Evolutionary conservation across 2,888 invertebrate species (phyloP).

Genomic region (Latrodectus elegans): DNA sequence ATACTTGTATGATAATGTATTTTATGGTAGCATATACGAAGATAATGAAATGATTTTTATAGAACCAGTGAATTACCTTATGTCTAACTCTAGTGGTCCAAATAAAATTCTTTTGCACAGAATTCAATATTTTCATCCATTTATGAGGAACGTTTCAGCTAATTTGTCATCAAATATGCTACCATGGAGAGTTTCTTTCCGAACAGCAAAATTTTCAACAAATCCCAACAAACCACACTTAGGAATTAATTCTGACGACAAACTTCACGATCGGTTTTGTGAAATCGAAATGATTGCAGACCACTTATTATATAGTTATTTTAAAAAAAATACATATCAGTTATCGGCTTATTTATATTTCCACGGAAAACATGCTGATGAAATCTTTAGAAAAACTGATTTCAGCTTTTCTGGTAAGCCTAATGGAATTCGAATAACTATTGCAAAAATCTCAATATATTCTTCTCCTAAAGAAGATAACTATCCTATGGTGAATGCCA

Average conservation of each 20-base stretch:
- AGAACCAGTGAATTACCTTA: conserved; percentile 2
- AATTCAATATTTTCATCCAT: conserved; percentile 1
- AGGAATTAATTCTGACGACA: background rate
- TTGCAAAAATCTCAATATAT: conserved; percentile 46
- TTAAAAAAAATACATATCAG: conserved; percentile 30
- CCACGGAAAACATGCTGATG: conserved; percentile 72
- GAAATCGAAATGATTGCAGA: conserved; percentile 73
- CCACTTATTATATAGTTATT: conserved; percentile 72
- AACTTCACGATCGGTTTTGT: conserved; percentile 45
- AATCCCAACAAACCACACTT: background rate
- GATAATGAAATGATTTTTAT: conserved; percentile 4
- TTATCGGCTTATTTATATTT: conserved; percentile 71
- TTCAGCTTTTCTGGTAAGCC: conserved; percentile 73
- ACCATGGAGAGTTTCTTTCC: conserved; percentile 6
- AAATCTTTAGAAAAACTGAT: conserved; percentile 73
- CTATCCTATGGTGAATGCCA: conserved; percentile 31
- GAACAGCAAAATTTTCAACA: background rate
- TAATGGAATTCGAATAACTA: conserved; percentile 73
- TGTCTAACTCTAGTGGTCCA: background rate
- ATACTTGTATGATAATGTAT: conserved; percentile 7
- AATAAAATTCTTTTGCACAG: conserved; percentile 28
- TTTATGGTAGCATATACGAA: conserved; percentile 23
- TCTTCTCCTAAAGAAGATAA: conserved; percentile 22
- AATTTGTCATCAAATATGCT: background rate
- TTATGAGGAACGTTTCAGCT: background rate